A percentile compares a stretch with the other conserved stretches of the same genome.
phyloP scores from a whole-genome alignment of 1,140 invertebrate genomes.

The Apis florea region DNA sequence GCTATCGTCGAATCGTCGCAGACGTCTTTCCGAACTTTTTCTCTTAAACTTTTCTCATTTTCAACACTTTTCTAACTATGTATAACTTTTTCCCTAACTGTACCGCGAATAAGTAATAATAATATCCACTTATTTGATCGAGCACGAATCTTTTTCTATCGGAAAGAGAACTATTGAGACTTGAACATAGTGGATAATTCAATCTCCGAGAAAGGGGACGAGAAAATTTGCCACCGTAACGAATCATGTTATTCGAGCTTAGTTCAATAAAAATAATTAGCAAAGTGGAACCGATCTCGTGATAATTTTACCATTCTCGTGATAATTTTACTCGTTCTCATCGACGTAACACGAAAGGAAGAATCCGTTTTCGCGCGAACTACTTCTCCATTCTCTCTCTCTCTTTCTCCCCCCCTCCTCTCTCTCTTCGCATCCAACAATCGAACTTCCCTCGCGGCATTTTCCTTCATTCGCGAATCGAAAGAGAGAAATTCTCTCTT shows the following conservation, averaged over 20 bases:
- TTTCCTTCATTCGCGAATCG: constrained; percentile 34
- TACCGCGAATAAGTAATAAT: neutral
- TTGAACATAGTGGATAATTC: neutral
- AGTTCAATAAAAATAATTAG: constrained; percentile 37
- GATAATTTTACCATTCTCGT: constrained; percentile 48
- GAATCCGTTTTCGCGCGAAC: constrained; percentile 18
- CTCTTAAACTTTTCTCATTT: constrained; percentile 59
- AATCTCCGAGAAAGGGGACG: neutral
- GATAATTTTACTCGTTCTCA: constrained; percentile 41
- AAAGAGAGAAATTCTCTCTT: neutral
- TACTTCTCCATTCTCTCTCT: neutral
- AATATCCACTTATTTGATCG: constrained; percentile 2
- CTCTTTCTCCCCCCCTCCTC: neutral
- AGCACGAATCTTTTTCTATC: neutral
- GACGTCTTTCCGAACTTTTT: constrained; percentile 43
- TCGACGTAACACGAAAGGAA: constrained; percentile 43
- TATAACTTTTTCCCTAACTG: neutral
- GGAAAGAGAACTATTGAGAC: no score
- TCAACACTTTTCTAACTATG: neutral
- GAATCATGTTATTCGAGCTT: no score
- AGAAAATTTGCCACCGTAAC: no score
- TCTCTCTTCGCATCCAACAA: neutral
- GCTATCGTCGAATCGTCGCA: constrained; percentile 16
- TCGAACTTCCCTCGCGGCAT: neutral
- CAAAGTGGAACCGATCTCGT: constrained; percentile 30